Evolutionary conservation across 1,140 invertebrate genomes (phyloP).

Genomic region (Brachionus sp.): DNA sequence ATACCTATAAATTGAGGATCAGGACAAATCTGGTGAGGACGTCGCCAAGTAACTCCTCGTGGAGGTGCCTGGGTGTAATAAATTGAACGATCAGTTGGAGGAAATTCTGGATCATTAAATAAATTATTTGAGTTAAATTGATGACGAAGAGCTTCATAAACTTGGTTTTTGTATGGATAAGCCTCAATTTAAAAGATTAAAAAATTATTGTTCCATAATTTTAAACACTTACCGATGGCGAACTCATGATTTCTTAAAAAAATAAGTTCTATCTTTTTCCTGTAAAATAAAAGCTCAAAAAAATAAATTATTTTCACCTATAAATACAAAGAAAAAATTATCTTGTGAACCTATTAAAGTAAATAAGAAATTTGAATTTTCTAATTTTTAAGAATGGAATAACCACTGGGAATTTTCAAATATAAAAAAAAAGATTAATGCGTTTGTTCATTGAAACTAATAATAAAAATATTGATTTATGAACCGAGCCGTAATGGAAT

Average conservation of each 20-base stretch:
- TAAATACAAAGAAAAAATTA: too few species aligned
- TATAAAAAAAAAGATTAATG: background rate
- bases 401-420: background rate
- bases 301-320: background rate
- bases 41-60: background rate
- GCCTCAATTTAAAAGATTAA: background rate
- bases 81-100: background rate
- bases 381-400: too few species aligned
- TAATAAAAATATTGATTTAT: background rate
- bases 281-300: background rate
- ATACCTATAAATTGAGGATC: constrained; percentile 31
- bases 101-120: constrained; percentile 43
- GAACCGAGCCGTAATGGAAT: background rate
- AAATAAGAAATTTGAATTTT: too few species aligned
- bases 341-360: too few species aligned
- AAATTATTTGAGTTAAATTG: constrained; percentile 32
- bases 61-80: constrained; percentile 42
- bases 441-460: background rate
- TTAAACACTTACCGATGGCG: background rate
- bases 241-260: background rate
- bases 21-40: constrained; percentile 10
- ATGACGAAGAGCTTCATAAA: constrained; percentile 6
- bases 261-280: background rate
- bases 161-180: constrained; percentile 45
- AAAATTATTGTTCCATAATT: background rate